phyloP scores from a whole-genome alignment of 2,797 vertebrate species.

The Clarias laeviceps region DNA sequence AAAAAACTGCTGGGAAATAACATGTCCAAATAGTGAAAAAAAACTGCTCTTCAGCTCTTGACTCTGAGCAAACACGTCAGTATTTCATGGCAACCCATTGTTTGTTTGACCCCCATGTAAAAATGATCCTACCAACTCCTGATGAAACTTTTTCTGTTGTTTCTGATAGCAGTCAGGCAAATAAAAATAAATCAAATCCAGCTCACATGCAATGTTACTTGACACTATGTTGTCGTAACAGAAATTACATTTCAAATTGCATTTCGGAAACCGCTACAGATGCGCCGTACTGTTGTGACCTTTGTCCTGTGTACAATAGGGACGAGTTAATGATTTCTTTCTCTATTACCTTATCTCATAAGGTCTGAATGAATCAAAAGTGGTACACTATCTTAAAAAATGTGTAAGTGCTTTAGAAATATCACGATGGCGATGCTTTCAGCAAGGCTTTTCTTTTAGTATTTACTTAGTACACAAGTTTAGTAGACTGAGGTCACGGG shows the following conservation, averaged over 20 bases:
- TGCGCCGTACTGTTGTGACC: conserved; percentile 24
- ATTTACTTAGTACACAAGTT: conserved; percentile 38
- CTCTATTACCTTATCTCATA: conserved; percentile 9
- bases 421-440: conserved; percentile 7
- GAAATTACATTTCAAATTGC: conserved; percentile 40
- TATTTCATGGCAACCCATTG: conserved; percentile 56
- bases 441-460: conserved; percentile 16
- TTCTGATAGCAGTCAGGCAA: conserved; percentile 47
- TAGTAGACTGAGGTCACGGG: conserved; percentile 57
- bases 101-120: conserved; percentile 62
- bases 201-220: conserved; percentile 54
- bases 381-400: neutral
- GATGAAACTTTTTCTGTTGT: conserved; percentile 49
- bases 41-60: conserved; percentile 40
- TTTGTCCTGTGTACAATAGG: conserved; percentile 29
- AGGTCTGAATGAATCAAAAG: conserved; percentile 10
- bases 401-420: conserved; percentile 24
- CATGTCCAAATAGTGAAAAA: conserved; percentile 30
- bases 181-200: conserved; percentile 46
- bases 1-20: conserved; percentile 43
- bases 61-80: conserved; percentile 46
- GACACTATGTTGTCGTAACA: conserved; percentile 50
- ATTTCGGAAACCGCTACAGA: conserved; percentile 5
- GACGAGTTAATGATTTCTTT: conserved; percentile 34
- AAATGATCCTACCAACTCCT: conserved; percentile 54